phyloP scores from a whole-genome alignment of 2,113 vertebrate species.

The Trichomycterus rosablanca region DNA sequence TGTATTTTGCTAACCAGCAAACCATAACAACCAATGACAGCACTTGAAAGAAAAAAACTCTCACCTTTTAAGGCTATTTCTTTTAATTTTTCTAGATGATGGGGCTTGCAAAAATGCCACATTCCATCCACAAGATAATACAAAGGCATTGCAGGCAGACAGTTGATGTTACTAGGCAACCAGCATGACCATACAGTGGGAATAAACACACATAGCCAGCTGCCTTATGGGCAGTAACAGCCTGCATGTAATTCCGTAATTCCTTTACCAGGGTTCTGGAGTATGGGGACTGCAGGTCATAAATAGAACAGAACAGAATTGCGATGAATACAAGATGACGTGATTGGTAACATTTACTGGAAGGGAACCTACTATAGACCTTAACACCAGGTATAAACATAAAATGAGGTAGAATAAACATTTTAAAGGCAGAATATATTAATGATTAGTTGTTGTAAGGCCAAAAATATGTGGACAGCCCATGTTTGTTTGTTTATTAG shows the following conservation, averaged over 20 bases:
- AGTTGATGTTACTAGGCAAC: constrained; percentile 55
- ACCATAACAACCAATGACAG: constrained; percentile 73
- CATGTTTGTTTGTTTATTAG: too few relatives aligned
- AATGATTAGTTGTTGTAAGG: too few relatives aligned
- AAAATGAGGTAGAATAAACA: too few relatives aligned
- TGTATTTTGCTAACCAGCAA: constrained; percentile 73
- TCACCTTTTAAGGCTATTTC: constrained; percentile 43
- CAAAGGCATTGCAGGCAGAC: constrained; percentile 44
- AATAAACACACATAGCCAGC: constrained; percentile 32
- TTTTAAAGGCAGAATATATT: too few relatives aligned
- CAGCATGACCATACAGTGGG: constrained; percentile 33
- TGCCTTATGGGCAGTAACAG: constrained; percentile 20
- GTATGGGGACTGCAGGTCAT: neutral
- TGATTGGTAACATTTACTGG: too few relatives aligned
- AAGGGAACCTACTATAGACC: too few relatives aligned
- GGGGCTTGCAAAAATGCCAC: constrained; percentile 45
- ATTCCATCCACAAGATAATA: constrained; percentile 57
- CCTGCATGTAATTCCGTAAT: neutral
- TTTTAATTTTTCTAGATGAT: constrained; percentile 60
- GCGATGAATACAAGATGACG: too few relatives aligned
- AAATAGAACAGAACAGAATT: neutral
- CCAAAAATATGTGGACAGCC: too few relatives aligned
- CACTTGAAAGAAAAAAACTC: constrained; percentile 57
- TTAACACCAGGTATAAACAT: too few relatives aligned
- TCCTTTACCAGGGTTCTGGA: too few relatives aligned